These are phyloP conservation scores for Corythoichthys haematopterus DNA, from an alignment of 2,113 vertebrate species.

Conservation along the genomic window DNA sequence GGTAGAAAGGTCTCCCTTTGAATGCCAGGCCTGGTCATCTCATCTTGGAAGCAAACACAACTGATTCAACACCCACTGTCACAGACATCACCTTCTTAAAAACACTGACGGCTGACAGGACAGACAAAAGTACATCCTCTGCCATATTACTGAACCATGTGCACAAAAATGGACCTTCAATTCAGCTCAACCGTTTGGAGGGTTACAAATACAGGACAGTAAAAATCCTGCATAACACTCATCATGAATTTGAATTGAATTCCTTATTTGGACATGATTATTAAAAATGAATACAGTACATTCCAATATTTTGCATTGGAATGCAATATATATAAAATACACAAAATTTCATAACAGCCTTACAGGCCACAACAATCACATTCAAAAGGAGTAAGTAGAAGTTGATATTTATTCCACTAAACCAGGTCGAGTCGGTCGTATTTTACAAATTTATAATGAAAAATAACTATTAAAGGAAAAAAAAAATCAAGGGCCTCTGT, in stretches of 20 bases:
- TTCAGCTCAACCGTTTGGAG: neutral
- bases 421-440: too few relatives aligned
- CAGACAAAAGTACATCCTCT: neutral
- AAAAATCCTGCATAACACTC: neutral
- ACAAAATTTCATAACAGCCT: too few relatives aligned
- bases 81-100: conserved; percentile 10
- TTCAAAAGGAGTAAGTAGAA: too few relatives aligned
- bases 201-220: neutral
- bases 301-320: too few relatives aligned
- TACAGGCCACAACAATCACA: too few relatives aligned
- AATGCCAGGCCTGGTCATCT: conserved; percentile 33
- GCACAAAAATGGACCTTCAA: neutral
- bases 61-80: conserved; percentile 33
- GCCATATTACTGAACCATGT: neutral
- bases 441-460: neutral
- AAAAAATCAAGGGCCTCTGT: neutral
- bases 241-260: too few relatives aligned
- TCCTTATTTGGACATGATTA: too few relatives aligned
- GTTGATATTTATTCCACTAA: neutral
- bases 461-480: neutral
- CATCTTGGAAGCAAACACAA: conserved; percentile 38
- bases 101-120: neutral
- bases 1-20: conserved; percentile 21
- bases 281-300: too few relatives aligned
- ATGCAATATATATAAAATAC: too few relatives aligned